Base-by-base conservation (phyloP, 1,140 invertebrate genomes). In the Homarus americanus region DNA sequence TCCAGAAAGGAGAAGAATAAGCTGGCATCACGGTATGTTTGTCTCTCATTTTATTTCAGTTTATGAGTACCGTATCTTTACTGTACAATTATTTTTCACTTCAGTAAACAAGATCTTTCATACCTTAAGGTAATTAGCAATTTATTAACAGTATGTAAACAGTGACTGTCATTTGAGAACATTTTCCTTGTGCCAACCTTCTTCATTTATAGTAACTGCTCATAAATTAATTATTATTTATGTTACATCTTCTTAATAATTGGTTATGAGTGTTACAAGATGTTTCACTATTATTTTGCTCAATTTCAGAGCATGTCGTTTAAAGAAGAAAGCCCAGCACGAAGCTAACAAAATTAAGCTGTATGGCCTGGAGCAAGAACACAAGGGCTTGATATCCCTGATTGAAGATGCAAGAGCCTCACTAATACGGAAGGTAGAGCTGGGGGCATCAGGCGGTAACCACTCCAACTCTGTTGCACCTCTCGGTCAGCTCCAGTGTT, bases 1-100 rank as follows among this genome's bases (percentile, higher is more conserved):
- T 98, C 98, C 10, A 96, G 98, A 36, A 99, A 99, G 94, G 98
- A 99, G 94, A 99, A 99, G 94, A 99, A 99, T 94, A 99, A 99
- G 95, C 95, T 99, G 38, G 98, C 98, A 9, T 99, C 98, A 0
- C 96, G 96, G 95, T 96, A 94, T 92, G 87, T 34, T n/a, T 28
- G 44, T 20, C 38, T 72, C 24, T 85, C 32, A 12, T 34, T 34
- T 9, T 78, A 5, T 82, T 34, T 34, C n/a, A n/a, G n/a, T n/a
- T n/a, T n/a, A n/a, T n/a, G n/a, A n/a, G n/a, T n/a, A n/a, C n/a
- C n/a, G n/a, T n/a, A n/a, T n/a, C n/a, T n/a, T n/a, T n/a, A n/a
- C n/a, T n/a, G n/a, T n/a, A n/a, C n/a, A n/a, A n/a, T n/a, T n/a
- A n/a, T n/a, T n/a, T n/a, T n/a, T n/a, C n/a, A n/a, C n/a, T n/a